Conservation (phyloP, 92 coral and sea anemone genomes). For the Desmophyllum pertusum region DNA sequence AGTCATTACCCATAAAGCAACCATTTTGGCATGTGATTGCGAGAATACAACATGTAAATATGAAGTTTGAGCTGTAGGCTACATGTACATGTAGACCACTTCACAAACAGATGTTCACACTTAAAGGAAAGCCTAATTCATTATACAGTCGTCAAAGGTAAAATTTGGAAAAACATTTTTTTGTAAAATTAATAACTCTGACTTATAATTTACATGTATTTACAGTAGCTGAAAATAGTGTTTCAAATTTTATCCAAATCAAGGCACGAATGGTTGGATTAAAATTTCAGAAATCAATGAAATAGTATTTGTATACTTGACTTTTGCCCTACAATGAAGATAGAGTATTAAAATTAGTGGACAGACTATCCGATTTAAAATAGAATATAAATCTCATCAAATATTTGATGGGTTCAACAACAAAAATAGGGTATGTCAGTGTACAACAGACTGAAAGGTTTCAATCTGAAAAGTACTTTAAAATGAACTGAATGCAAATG, state of each 20-base stretch:
- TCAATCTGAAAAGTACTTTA: neutral
- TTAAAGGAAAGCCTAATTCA: neutral
- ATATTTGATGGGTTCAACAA: neutral
- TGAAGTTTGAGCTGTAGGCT: neutral
- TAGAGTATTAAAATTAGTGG: neutral
- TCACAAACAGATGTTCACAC: neutral
- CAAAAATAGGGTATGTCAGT: neutral
- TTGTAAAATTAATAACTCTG: neutral
- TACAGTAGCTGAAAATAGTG: neutral
- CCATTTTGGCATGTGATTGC: neutral
- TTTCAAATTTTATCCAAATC: neutral
- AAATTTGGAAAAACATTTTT: neutral
- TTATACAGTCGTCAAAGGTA: neutral
- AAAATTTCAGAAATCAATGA: neutral
- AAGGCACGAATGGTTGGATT: neutral
- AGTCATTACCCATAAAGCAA: conserved; percentile 12
- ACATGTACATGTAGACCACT: neutral
- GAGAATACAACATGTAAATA: neutral
- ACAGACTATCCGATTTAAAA: neutral
- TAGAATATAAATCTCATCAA: neutral
- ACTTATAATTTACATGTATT: neutral
- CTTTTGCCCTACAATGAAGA: neutral
- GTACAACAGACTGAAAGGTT: neutral
- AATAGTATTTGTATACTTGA: neutral
- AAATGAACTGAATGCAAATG: neutral